Percentiles rank a stretch among this genome's conserved stretches.
These are phyloP conservation scores for Sphenopsis melanotis DNA, from an alignment of 2,797 vertebrate genomes.

Conservation along the genomic window DNA sequence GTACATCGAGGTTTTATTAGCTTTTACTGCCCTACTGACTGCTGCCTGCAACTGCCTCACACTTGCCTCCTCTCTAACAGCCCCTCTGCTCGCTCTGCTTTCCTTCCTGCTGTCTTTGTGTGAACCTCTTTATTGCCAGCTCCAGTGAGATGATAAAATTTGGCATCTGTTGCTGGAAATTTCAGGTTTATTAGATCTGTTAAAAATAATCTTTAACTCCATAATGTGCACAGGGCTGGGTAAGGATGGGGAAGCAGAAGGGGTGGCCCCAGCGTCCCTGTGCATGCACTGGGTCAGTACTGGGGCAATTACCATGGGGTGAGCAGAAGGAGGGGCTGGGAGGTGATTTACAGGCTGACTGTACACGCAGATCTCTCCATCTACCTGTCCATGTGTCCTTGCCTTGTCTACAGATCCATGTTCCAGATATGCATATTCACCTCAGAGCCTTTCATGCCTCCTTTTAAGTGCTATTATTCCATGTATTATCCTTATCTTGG, in stretches of 20 bases:
- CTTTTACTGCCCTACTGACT: slow-evolving; percentile 31
- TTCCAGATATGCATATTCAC: background rate
- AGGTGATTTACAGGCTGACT: background rate
- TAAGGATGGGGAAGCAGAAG: rapidly evolving
- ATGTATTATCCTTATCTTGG: background rate
- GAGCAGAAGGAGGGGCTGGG: background rate
- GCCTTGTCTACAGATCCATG: rapidly evolving
- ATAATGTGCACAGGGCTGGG: rapidly evolving
- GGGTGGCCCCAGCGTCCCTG: rapidly evolving
- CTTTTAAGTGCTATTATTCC: background rate
- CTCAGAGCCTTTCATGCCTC: background rate
- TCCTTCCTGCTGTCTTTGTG: background rate
- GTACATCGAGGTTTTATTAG: slow-evolving; percentile 19
- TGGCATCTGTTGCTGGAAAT: slow-evolving; percentile 6
- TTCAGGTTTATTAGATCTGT: slow-evolving; percentile 18
- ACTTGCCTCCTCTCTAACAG: background rate
- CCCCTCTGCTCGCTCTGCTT: background rate
- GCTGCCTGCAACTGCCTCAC: background rate
- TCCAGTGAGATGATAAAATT: background rate
- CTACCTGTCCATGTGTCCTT: background rate
- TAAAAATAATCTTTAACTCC: background rate
- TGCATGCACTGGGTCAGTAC: background rate
- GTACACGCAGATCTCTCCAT: rapidly evolving
- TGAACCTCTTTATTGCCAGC: background rate
- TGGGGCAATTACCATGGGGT: background rate